Base-by-base conservation (phyloP, 2,113 vertebrate species). In the Hoplias malabaricus region DNA sequence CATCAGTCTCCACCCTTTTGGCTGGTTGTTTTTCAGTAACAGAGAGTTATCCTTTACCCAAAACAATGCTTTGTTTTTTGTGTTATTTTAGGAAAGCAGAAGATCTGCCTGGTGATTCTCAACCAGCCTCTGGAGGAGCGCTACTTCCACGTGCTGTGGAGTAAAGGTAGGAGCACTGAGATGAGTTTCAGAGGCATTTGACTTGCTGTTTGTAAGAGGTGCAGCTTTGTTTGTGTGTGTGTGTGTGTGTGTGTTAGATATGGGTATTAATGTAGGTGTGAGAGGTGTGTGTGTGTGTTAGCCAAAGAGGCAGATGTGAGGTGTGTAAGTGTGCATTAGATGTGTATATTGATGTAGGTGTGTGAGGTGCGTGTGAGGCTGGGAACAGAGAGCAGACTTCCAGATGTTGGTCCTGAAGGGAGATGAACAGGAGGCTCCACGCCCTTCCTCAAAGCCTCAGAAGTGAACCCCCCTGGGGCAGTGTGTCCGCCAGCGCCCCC, bases 101-200 rank as follows among this genome's bases (percentile, higher is more conserved):
- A 63, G 77, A 91, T 94, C 56, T 89, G 89, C 74, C 82, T 94
- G 80, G 83, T 93, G 66, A 88, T 94, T 78, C 86, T 94, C 50
- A 94, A 94, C 80, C 93, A 93, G 82, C 91, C 90, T 3, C 65
- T 91, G 73, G 90, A 92, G 59, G 71, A 89, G 57, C 78, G 84
- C 63, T 86, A 88, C 85, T 85, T 94, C 12, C 69, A 85, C 31
- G 50, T 87, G 29, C 84, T 93, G 16, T 93, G 93, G 93, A 88
- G 33, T 69, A 94, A 93, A 94, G 91, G 93, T 93, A 92, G 69
- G 31, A 43, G 75, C 81, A 84, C 79, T 57, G 38, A 79, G 53
- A 67, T 57, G 56, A 73, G 62, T 68, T 63, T 73, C 33, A 73
- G 46, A 6, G 5, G 8, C 31, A 31, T 72, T 80, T 82, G 75